Percentiles rank a stretch among this genome's conserved stretches.
Evolutionary conservation across 2,888 invertebrate genomes (phyloP).

Genomic region (Pelosia muscerda): DNA sequence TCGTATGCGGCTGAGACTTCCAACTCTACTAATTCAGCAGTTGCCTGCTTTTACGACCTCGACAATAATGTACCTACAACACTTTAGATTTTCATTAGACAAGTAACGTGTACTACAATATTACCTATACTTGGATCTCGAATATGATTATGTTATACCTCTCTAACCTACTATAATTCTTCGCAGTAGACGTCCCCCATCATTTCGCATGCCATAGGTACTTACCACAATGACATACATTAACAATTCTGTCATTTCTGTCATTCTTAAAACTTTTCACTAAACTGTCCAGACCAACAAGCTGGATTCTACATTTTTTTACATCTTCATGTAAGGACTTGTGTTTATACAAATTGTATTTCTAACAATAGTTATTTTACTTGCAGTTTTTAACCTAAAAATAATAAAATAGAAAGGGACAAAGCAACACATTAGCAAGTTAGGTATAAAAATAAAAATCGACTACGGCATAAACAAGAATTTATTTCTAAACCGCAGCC

Average conservation of each 20-base stretch:
- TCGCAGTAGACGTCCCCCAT: no score
- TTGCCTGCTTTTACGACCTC: conserved; percentile 2
- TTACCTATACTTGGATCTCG: no score
- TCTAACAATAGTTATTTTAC: background rate
- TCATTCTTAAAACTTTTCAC: no score
- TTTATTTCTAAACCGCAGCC: conserved; percentile 54
- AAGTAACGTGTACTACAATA: background rate
- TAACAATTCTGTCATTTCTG: no score
- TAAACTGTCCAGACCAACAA: no score
- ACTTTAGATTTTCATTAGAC: background rate
- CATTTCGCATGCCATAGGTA: no score
- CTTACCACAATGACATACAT: no score
- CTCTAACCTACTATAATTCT: no score
- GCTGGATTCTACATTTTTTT: no score
- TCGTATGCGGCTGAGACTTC: background rate
- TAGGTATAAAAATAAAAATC: background rate
- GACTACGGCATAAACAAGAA: conserved; percentile 28
- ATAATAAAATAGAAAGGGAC: no score
- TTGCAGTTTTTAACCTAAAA: background rate
- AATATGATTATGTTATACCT: no score
- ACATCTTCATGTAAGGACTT: no score
- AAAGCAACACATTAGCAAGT: background rate
- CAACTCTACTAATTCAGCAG: background rate
- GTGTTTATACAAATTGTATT: background rate
- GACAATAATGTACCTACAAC: background rate